Percentiles rank a stretch among this genome's conserved stretches.
Conservation (phyloP, 2,888 invertebrate genomes). For the Dolichomitus sp. region DNA sequence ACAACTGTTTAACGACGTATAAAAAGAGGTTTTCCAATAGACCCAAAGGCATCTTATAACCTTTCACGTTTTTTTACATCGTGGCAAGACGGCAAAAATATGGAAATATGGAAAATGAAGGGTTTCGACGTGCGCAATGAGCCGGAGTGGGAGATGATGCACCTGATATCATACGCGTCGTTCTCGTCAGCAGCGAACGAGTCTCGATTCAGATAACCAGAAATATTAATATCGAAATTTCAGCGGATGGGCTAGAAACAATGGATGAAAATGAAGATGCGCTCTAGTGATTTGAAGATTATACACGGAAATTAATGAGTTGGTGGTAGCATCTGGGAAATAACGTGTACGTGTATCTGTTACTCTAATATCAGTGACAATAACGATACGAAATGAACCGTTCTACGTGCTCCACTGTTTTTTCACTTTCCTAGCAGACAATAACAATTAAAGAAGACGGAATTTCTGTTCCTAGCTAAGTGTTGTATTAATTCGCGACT, state of each 20-base stretch:
- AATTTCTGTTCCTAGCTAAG: background rate
- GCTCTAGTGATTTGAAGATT: background rate
- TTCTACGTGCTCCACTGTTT: background rate
- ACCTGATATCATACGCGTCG: constrained; percentile 2
- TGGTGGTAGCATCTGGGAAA: background rate
- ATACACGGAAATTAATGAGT: background rate
- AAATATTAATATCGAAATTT: constrained; percentile 36
- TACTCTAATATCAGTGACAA: background rate
- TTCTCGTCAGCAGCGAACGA: background rate
- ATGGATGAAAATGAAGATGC: constrained; percentile 7
- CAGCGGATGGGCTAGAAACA: constrained; percentile 3
- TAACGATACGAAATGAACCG: background rate
- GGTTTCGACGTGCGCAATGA: background rate
- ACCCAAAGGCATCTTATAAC: background rate
- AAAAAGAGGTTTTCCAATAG: constrained; percentile 8
- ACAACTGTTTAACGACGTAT: background rate
- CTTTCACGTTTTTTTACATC: background rate
- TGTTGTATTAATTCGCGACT: background rate
- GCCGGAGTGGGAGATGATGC: background rate
- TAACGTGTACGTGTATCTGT: background rate
- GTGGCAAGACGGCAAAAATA: background rate
- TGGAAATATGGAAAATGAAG: background rate
- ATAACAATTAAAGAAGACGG: background rate
- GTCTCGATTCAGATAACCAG: background rate
- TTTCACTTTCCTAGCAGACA: background rate